Conservation (phyloP, 2,797 vertebrate species). For the Tauraco hartlaubi region DNA sequence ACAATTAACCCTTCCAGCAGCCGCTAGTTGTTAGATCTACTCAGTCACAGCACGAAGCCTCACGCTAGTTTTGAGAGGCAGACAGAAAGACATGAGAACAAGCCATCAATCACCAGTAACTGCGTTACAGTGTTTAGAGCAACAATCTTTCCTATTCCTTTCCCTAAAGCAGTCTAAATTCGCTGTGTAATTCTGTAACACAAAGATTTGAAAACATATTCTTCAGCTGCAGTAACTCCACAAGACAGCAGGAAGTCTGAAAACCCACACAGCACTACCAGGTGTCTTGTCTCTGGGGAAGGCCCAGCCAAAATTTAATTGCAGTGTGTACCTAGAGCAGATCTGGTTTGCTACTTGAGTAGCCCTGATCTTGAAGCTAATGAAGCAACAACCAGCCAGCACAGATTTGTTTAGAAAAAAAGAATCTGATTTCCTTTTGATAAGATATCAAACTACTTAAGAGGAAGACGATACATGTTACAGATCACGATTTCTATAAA, state of each 20-base stretch:
- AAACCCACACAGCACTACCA: not conserved
- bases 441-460: not conserved
- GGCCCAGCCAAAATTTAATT: not conserved
- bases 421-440: not conserved
- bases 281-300: not conserved
- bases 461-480: not conserved
- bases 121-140: not conserved
- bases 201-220: not conserved
- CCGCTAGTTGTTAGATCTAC: not conserved
- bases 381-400: not conserved
- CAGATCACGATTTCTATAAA: not conserved
- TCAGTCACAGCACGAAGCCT: not conserved
- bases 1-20: conserved; percentile 25
- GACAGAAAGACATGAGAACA: not conserved
- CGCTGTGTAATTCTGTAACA: not conserved
- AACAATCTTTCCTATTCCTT: not conserved
- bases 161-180: not conserved
- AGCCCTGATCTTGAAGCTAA: not conserved
- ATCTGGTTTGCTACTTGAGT: not conserved
- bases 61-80: not conserved
- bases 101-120: not conserved
- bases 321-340: rapidly evolving
- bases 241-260: not conserved
- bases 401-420: not conserved
- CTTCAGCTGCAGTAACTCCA: not conserved